Evolutionary conservation across 2,888 invertebrate species (phyloP).

Genomic region (Melieria crassipennis): DNA sequence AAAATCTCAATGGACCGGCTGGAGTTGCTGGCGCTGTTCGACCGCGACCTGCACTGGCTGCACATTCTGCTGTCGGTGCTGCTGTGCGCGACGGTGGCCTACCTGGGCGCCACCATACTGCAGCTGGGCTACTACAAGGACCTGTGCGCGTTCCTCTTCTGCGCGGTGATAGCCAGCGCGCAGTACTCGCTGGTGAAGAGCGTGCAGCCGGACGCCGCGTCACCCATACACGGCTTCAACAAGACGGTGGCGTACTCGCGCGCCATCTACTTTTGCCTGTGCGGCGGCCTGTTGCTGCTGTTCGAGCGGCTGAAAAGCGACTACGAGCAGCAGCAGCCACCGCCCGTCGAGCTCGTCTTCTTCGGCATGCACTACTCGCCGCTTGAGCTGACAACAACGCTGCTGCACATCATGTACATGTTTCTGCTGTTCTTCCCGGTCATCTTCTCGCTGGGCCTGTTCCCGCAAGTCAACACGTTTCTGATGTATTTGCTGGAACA

Average conservation of each 20-base stretch:
- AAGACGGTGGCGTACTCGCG: slow-evolving; percentile 92
- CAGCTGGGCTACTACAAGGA: slow-evolving; percentile 90
- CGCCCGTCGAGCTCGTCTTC: slow-evolving; percentile 43
- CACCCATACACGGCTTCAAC: slow-evolving; percentile 98
- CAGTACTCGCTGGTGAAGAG: slow-evolving; percentile 97
- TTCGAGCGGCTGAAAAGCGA: slow-evolving; percentile 55
- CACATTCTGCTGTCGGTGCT: slow-evolving; percentile 81
- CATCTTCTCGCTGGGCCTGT: slow-evolving; percentile 92
- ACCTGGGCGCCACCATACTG: slow-evolving; percentile 84
- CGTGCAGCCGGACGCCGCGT: slow-evolving; percentile 98
- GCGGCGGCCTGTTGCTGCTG: slow-evolving; percentile 70
- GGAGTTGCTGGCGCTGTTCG: slow-evolving; percentile 90
- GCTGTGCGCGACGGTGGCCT: slow-evolving; percentile 85
- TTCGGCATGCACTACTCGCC: slow-evolving; percentile 66
- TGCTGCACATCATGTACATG: slow-evolving; percentile 79
- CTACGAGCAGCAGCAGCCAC: slow-evolving; percentile 40
- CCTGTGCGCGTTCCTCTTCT: slow-evolving; percentile 92
- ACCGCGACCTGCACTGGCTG: slow-evolving; percentile 83
- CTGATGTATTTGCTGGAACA: slow-evolving; percentile 97
- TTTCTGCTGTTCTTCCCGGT: slow-evolving; percentile 91
- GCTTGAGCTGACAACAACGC: slow-evolving; percentile 72
- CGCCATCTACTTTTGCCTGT: slow-evolving; percentile 92
- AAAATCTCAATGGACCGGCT: slow-evolving; percentile 94
- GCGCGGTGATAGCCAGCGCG: slow-evolving; percentile 97
- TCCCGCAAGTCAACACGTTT: slow-evolving; percentile 98